A percentile compares a stretch with the other conserved stretches of the same genome.
Evolutionary conservation across 2,113 vertebrate species (phyloP).

Genomic region (Elgaria multicarinata): DNA sequence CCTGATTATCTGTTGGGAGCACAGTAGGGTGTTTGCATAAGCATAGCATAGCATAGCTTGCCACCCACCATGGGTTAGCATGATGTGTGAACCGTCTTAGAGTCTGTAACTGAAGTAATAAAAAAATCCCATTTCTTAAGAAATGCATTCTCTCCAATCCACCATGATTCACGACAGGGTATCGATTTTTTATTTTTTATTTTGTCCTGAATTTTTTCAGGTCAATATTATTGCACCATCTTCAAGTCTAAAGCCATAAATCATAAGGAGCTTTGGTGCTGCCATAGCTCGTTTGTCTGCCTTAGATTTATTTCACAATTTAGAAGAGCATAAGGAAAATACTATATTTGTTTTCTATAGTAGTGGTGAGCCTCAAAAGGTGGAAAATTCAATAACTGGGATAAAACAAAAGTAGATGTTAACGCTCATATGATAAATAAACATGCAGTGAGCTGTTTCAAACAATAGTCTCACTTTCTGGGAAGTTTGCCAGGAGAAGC

Average conservation of each 20-base stretch:
- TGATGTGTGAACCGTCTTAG: too few species aligned
- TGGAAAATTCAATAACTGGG: constrained; percentile 1
- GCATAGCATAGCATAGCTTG: too few species aligned
- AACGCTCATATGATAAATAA: constrained; percentile 44
- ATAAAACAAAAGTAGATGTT: constrained; percentile 47
- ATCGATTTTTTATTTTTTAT: background rate
- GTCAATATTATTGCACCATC: background rate
- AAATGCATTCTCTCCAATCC: background rate
- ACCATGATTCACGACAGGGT: background rate
- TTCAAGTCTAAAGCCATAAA: constrained; percentile 22
- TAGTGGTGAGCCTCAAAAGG: background rate
- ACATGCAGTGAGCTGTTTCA: constrained; percentile 8
- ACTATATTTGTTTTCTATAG: background rate
- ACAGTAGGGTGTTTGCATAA: too few species aligned
- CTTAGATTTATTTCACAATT: constrained; percentile 5
- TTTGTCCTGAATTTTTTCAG: constrained; percentile 2
- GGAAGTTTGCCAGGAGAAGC: constrained; percentile 48
- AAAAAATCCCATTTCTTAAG: background rate
- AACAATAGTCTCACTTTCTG: constrained; percentile 13
- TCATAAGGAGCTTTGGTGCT: background rate
- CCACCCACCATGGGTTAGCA: too few species aligned
- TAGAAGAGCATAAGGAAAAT: background rate
- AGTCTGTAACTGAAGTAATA: background rate
- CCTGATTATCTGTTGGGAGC: too few species aligned
- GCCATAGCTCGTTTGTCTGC: constrained; percentile 16